Base-by-base conservation (phyloP, 1,140 invertebrate genomes). In the Scaptomyza pallida region DNA sequence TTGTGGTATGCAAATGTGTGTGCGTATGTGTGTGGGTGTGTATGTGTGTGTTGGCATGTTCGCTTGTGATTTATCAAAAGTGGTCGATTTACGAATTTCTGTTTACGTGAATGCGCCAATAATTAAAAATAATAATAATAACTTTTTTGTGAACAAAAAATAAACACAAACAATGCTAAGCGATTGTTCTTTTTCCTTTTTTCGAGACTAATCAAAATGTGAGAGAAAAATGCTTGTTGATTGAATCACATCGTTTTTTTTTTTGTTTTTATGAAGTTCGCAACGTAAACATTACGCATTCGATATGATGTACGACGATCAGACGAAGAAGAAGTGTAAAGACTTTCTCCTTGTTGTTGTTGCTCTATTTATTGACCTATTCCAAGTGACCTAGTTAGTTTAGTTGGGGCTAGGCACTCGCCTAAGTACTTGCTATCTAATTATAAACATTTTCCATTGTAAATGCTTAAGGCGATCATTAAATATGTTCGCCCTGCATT, bases 21-120 rank as follows among this genome's bases (percentile, higher is more conserved):
- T 54, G 21, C 40, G 13, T 70, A 44, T 56, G 35, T 74, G 10
- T 44, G 35, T 37, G 51, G 26, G 23, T 12, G 23, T 51, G 12
- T 50, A 35, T 41, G 10, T 61, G 4, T 2, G 2, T 21, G 19
- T 21, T 2, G 2, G 4, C 4, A 19, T 61, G 48, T 50, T 35
- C 9, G 68, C 72, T 47, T 61, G 68, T 60, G 76, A 78, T 83
- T 78, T 83, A 82, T 85, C 47, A 72, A 82, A 82, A 74, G 67
- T 80, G 72, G 56, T 83, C 56, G 76, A 65, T 67, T 78, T 72
- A 72, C 68, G 72, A 64, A 64, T 65, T 70, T 35, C 30, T 55
- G 72, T 60, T 74, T 74, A 52, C 65, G 48, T 63, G 47, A 59
- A 52, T 43, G 33, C 48, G 33, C 43, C 59, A 71, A 56, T 78